A percentile compares a stretch with the other conserved stretches of the same genome.
Evolutionary conservation across 2,888 invertebrate species (phyloP).

Genomic region (Morinoia aosen): DNA sequence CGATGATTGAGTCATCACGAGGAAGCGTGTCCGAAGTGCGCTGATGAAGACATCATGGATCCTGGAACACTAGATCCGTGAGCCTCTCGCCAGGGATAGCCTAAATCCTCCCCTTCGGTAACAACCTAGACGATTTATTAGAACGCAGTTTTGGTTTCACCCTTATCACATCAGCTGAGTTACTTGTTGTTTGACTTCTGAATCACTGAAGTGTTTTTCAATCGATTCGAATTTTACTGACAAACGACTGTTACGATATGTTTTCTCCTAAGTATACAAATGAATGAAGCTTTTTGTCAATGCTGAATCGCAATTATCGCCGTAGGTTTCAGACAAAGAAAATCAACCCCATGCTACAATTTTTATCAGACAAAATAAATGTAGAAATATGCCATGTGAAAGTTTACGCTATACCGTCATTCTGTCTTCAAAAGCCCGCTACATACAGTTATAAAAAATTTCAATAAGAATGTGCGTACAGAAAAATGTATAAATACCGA

Average conservation of each 20-base stretch:
- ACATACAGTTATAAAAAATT: not conserved
- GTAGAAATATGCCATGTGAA: not conserved
- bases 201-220: not conserved
- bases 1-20: constrained; percentile 24
- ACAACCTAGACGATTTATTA: not conserved
- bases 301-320: not conserved
- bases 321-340: too few relatives aligned
- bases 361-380: not conserved
- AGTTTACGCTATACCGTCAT: not conserved
- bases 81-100: not conserved
- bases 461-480: not conserved
- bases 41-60: constrained; percentile 35
- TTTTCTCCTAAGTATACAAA: not conserved
- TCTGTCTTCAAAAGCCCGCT: too few relatives aligned
- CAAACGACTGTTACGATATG: not conserved
- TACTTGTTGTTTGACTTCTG: not conserved
- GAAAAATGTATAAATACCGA: not conserved
- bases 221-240: not conserved
- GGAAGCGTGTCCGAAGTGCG: not conserved
- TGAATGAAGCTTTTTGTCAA: not conserved
- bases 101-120: not conserved
- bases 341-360: not conserved
- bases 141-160: not conserved
- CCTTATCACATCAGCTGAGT: not conserved
- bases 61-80: not conserved